Base-by-base conservation (phyloP, 2,797 vertebrate genomes). In the Allobates femoralis region DNA sequence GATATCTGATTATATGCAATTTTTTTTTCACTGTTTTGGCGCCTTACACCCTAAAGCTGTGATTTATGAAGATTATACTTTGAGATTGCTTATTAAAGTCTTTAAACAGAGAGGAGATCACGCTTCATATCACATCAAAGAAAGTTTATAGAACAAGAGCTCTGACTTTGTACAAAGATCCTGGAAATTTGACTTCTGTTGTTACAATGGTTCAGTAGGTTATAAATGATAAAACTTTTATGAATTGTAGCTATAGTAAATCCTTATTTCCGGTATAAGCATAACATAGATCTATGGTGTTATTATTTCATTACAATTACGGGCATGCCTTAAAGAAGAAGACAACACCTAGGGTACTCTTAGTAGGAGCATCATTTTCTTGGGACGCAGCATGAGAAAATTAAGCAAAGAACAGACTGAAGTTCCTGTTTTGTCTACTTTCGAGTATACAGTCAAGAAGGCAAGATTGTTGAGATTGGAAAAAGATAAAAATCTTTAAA, bases 101-200 rank as follows among this genome's bases (percentile, higher is more conserved):
- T 69, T 78, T 78, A n/a, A 56, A 28, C 73, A 77, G 32, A 67
- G 32, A 67, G 64, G 71, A 86, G 50, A 66, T 28, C 32, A 77
- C 69, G 85, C 71, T 67, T 77, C 60, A 46, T 30, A 58, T 67
- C 50, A 82, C 67, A 77, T 86, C 79, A 86, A 86, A 86, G 79
- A 67, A 66, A 67, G 85, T 86, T 86, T 82, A 86, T 46, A 77
- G 71, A 82, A 69, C 18, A 6, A 55, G 51, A 82, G 66, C 69
- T 77, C 56, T 82, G 21, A 56, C 56, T 74, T 41, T 76, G 71
- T n/a, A 26, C 46, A 51, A 58, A 82, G 75, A 86, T 82, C 85
- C 73, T 82, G 56, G 71, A 74, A 58, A 53, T 41, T 55, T 64
- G 58, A 80, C 85, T 86, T 69, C 85, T 81, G 85, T 81, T 75